phyloP scores from a whole-genome alignment of 1,140 invertebrate genomes.

The Riptortus pedestris region DNA sequence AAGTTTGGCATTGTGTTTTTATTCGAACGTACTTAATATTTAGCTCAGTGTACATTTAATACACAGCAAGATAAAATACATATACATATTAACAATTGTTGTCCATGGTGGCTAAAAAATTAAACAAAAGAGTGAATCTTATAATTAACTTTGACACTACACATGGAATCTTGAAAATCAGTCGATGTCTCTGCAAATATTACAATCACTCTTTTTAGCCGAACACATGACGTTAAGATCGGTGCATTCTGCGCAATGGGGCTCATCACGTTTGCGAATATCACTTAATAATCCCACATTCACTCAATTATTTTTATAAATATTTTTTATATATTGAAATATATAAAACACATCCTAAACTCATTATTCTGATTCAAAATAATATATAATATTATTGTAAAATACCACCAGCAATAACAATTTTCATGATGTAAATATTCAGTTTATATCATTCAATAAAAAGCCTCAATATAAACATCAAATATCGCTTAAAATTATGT shows the following conservation, averaged over 20 bases:
- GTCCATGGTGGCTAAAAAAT: constrained; percentile 24
- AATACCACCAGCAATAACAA: constrained; percentile 24
- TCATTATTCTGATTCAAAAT: constrained; percentile 27
- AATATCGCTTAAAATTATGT: constrained; percentile 28
- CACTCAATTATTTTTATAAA: constrained; percentile 4
- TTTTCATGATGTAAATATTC: constrained; percentile 22
- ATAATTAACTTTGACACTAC: constrained; percentile 24
- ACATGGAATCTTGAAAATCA: constrained; percentile 26
- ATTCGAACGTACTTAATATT: constrained; percentile 10
- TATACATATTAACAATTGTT: constrained; percentile 23
- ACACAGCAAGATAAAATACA: constrained; percentile 22
- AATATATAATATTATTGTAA: constrained; percentile 23
- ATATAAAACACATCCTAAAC: constrained; percentile 23
- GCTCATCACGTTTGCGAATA: neutral
- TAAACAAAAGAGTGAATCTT: constrained; percentile 22
- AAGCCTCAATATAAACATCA: constrained; percentile 27
- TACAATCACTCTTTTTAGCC: constrained; percentile 20
- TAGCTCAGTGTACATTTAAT: constrained; percentile 13
- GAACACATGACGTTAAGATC: constrained; percentile 2
- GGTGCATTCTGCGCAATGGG: neutral
- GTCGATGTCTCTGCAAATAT: constrained; percentile 24
- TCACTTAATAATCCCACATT: constrained; percentile 2
- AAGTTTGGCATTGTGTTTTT: constrained; percentile 25
- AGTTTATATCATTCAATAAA: constrained; percentile 21
- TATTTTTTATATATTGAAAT: constrained; percentile 6